Conservation (phyloP, 2,888 invertebrate genomes). For the Phortica okadai region DNA sequence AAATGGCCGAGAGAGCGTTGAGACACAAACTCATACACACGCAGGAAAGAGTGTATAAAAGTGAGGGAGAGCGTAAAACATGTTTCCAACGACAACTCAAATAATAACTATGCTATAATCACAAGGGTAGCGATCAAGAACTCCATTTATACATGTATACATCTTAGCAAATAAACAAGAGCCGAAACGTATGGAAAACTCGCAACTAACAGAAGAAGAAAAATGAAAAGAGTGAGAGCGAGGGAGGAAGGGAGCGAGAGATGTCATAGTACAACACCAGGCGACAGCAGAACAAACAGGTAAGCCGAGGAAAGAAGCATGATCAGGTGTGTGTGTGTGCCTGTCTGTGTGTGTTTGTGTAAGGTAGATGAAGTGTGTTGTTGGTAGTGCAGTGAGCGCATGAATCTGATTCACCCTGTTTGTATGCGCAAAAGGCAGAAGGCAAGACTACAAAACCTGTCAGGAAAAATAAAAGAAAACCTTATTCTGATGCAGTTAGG, state of each 20-base stretch:
- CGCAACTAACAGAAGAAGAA: constrained; percentile 37
- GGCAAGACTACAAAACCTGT: background rate
- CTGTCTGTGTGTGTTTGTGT: background rate
- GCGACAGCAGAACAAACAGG: constrained; percentile 37
- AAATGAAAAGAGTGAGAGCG: constrained; percentile 1
- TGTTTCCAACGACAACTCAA: constrained; percentile 18
- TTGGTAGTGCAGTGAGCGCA: background rate
- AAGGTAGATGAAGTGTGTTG: constrained; percentile 46
- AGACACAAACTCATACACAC: constrained; percentile 5
- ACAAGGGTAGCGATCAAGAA: constrained; percentile 46
- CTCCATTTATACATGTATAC: constrained; percentile 48
- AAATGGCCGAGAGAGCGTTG: constrained; percentile 17
- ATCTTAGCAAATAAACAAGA: too few species aligned
- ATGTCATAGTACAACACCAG: background rate
- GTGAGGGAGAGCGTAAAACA: constrained; percentile 48
- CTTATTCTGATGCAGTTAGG: background rate
- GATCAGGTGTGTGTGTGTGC: constrained; percentile 1
- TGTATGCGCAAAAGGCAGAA: background rate
- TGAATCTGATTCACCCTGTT: background rate
- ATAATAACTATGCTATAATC: constrained; percentile 19
- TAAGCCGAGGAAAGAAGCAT: background rate
- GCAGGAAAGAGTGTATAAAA: background rate
- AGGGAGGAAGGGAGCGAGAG: background rate
- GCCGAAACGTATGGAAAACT: constrained; percentile 24
- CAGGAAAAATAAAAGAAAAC: background rate